A percentile compares a stretch with the other conserved stretches of the same genome.
These are phyloP conservation scores for Bursaphelenchus okinawaensis DNA, from an alignment of 2,888 invertebrate genomes.

Conservation along the genomic window DNA sequence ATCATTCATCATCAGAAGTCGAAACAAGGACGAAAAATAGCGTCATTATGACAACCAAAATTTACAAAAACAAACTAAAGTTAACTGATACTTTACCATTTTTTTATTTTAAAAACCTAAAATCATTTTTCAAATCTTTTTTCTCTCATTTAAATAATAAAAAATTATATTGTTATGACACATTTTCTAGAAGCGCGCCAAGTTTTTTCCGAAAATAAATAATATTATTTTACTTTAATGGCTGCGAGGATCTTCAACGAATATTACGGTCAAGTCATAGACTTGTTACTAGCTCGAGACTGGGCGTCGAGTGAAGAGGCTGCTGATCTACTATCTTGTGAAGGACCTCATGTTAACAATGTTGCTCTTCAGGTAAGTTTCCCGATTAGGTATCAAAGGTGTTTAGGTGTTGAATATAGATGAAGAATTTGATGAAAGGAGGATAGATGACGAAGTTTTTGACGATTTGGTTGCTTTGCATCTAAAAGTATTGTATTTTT, in stretches of 20 bases:
- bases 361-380: slow-evolving; percentile 32
- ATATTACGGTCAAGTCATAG: slow-evolving; percentile 32
- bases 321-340: slow-evolving; percentile 32
- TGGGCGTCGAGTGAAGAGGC: slow-evolving; percentile 34
- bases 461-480: slow-evolving; percentile 35
- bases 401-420: slow-evolving; percentile 25
- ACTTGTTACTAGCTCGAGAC: slow-evolving; percentile 23
- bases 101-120: too few species aligned
- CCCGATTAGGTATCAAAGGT: not conserved
- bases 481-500: slow-evolving; percentile 38
- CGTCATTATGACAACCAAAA: too few species aligned
- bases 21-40: too few species aligned
- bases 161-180: too few species aligned
- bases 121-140: too few species aligned
- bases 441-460: slow-evolving; percentile 34
- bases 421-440: slow-evolving; percentile 27
- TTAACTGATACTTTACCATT: too few species aligned
- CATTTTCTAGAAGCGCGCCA: not conserved
- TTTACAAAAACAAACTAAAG: too few species aligned
- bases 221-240: not conserved
- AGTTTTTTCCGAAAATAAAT: not conserved
- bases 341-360: slow-evolving; percentile 28
- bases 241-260: slow-evolving; percentile 24
- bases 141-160: too few species aligned
- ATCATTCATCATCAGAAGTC: too few species aligned